These are phyloP conservation scores for Oreocharis arfaki DNA, from an alignment of 2,113 vertebrate genomes.

Conservation along the genomic window DNA sequence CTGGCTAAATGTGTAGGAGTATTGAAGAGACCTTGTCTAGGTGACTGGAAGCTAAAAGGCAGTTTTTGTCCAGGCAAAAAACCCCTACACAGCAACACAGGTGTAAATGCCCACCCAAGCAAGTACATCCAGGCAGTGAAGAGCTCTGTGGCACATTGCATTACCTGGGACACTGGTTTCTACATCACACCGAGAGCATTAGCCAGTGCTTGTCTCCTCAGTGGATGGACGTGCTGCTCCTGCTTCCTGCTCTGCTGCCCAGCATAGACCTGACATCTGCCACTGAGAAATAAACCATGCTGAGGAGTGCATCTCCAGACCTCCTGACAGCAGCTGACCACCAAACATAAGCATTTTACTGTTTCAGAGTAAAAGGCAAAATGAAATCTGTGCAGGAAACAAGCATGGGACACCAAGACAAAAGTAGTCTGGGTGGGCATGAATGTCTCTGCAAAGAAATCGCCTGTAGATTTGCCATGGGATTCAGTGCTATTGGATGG, in stretches of 20 bases:
- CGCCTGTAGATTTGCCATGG: neutral
- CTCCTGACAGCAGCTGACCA: neutral
- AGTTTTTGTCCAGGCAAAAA: neutral
- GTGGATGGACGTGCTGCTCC: neutral
- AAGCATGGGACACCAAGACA: neutral
- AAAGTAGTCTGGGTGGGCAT: neutral
- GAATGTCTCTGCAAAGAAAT: neutral
- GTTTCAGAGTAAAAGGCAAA: neutral
- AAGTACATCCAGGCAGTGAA: neutral
- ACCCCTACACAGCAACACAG: fast-evolving
- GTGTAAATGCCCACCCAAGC: neutral
- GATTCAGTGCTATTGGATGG: neutral
- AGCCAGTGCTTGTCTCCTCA: neutral
- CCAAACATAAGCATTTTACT: neutral
- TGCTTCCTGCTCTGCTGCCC: neutral
- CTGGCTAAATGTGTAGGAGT: neutral
- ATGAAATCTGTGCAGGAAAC: neutral
- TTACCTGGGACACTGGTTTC: neutral
- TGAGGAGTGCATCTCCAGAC: neutral
- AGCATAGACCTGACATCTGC: neutral
- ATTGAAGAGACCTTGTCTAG: neutral
- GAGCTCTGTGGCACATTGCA: neutral
- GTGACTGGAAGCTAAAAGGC: neutral
- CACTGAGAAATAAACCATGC: fast-evolving
- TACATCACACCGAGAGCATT: fast-evolving